Evolutionary conservation across 2,888 invertebrate species (phyloP).

Genomic region (Agrochola litura): DNA sequence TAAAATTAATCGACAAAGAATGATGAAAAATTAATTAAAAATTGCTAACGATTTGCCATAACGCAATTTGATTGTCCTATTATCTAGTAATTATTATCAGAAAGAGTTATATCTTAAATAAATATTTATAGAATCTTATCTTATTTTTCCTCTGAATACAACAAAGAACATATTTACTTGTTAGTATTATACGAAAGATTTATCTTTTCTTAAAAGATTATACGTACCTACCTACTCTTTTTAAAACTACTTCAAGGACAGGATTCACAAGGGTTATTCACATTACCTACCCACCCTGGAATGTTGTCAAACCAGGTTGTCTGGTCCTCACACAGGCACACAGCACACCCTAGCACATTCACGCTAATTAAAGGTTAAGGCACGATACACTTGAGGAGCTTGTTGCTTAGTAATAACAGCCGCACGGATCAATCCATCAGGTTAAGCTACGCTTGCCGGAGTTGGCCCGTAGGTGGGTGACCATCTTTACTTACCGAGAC

Average conservation of each 20-base stretch:
- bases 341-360: neutral
- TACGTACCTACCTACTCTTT: neutral
- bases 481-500: too few relatives aligned
- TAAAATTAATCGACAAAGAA: neutral
- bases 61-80: neutral
- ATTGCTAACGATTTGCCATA: neutral
- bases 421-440: too few relatives aligned
- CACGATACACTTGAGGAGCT: neutral
- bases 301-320: slow-evolving; percentile 14
- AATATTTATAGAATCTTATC: slow-evolving; percentile 18
- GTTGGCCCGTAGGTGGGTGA: too few relatives aligned
- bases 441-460: too few relatives aligned
- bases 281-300: neutral
- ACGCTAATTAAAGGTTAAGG: slow-evolving; percentile 13
- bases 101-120: slow-evolving; percentile 4
- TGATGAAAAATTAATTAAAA: slow-evolving; percentile 7
- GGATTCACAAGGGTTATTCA: neutral
- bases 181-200: neutral
- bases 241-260: neutral
- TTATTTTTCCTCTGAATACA: neutral
- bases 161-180: neutral
- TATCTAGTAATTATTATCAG: neutral
- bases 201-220: neutral
- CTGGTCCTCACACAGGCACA: neutral
- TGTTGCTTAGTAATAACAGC: too few relatives aligned